Evolutionary conservation across 2,113 vertebrate species (phyloP).

Genomic region (Salvelinus sp.): DNA sequence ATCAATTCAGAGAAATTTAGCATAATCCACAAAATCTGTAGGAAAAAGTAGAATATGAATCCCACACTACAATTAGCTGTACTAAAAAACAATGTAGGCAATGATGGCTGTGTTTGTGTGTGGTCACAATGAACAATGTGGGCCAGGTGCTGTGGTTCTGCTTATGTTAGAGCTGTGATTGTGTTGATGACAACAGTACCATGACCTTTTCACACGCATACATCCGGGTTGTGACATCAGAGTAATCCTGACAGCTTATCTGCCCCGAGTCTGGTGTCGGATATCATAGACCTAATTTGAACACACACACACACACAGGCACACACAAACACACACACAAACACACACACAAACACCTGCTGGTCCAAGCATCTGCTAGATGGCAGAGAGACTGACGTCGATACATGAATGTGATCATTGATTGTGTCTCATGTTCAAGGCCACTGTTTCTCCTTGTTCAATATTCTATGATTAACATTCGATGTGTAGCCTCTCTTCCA

Average conservation of each 20-base stretch:
- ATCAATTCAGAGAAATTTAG: too few relatives aligned
- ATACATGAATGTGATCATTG: background rate
- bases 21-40: too few relatives aligned
- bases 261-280: slow-evolving; percentile 32
- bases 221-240: slow-evolving; percentile 41
- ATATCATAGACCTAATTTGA: slow-evolving; percentile 15
- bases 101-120: background rate
- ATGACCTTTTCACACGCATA: slow-evolving; percentile 25
- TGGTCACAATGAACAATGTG: slow-evolving; percentile 34
- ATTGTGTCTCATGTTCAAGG: slow-evolving; percentile 3
- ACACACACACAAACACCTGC: background rate
- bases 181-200: slow-evolving; percentile 37
- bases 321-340: slow-evolving; percentile 14
- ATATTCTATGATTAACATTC: too few relatives aligned
- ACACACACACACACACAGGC: slow-evolving; percentile 11
- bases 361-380: background rate
- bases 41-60: too few relatives aligned
- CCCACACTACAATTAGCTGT: too few relatives aligned
- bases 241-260: slow-evolving; percentile 20
- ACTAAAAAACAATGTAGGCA: too few relatives aligned
- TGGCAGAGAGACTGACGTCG: background rate
- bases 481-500: slow-evolving; percentile 13
- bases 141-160: slow-evolving; percentile 22
- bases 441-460: background rate
- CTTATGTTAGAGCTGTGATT: slow-evolving; percentile 8